Evolutionary conservation across 2,888 invertebrate species (phyloP).

Genomic region (Hemithea aestivaria): DNA sequence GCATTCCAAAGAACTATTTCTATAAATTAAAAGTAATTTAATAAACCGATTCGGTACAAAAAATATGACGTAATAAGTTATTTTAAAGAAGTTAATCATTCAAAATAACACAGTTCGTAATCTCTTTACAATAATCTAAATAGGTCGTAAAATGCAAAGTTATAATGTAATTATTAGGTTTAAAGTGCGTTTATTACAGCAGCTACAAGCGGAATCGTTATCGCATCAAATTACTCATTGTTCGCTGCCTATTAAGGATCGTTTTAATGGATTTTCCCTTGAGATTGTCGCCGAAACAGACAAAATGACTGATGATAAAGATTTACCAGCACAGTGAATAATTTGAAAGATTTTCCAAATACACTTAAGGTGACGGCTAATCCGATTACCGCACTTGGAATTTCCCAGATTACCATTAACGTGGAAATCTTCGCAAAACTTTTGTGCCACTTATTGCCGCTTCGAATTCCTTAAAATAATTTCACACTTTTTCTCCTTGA

Average conservation of each 20-base stretch:
- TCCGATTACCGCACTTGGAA: constrained; percentile 54
- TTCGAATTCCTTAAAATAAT: constrained; percentile 61
- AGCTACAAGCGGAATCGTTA: constrained; percentile 10
- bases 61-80: no score
- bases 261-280: constrained; percentile 23
- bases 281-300: constrained; percentile 33
- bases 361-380: constrained; percentile 50
- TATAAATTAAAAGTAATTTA: no score
- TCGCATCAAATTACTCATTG: constrained; percentile 21
- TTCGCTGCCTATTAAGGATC: constrained; percentile 15
- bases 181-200: constrained; percentile 13
- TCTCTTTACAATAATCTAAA: constrained; percentile 11
- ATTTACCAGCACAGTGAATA: constrained; percentile 45
- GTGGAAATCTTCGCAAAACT: constrained; percentile 57
- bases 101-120: constrained; percentile 1
- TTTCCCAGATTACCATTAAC: constrained; percentile 59
- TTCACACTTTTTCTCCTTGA: constrained; percentile 54
- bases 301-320: constrained; percentile 43
- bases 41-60: no score
- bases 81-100: no score
- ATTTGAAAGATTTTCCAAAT: constrained; percentile 45
- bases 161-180: constrained; percentile 13
- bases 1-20: no score
- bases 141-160: constrained; percentile 13
- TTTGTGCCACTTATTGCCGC: constrained; percentile 57